Base-by-base conservation (phyloP, 1,140 invertebrate genomes). In the Nasonia giraulti region DNA sequence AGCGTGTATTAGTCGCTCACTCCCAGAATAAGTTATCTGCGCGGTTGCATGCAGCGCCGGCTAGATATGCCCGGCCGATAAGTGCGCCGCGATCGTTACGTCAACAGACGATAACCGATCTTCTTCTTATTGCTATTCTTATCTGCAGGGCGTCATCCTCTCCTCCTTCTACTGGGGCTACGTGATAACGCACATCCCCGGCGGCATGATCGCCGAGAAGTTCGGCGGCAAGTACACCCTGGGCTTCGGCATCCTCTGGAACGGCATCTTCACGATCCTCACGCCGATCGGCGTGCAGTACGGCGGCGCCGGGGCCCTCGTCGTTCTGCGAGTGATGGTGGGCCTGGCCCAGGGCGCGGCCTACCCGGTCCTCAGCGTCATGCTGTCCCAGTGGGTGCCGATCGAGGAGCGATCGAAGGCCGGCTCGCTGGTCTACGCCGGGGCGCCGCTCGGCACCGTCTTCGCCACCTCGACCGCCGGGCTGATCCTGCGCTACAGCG, bases 191-290 rank as follows among this genome's bases (percentile, higher is more conserved):
- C 95, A 95, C 85, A 87, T 95, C 23, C 94, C 95, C 0, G 95
- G 95, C 2, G 95, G 95, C 12, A 88, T 94, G 31, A 89, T 96
- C 27, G 95, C 97, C 2, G 96, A 97, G 88, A 93, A 94, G 77
- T 97, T 96, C 87, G 96, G 96, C 2, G 96, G 96, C 17, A 97
- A 97, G 89, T 95, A 96, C 89, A 95, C 96, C 1, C 93, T 98
- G 14, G 96, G 95, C 0, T 90, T 95, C 47, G 97, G 97, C 23
- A 96, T 97, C 31, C 90, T 97, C 0, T 95, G 95, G 33, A 96
- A 96, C 0, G 95, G 96, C 1, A 90, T 98, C 12, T 95, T 98
- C 90, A 96, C 96, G 17, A 92, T 96, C 83, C 91, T 96, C 33
- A 97, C 94, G 20, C 96, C 95, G 0, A 92, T 93, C 86, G 95